Percentiles rank a stretch among this genome's conserved stretches.
Evolutionary conservation across 2,113 vertebrate species (phyloP).

Genomic region (Octodon degus): DNA sequence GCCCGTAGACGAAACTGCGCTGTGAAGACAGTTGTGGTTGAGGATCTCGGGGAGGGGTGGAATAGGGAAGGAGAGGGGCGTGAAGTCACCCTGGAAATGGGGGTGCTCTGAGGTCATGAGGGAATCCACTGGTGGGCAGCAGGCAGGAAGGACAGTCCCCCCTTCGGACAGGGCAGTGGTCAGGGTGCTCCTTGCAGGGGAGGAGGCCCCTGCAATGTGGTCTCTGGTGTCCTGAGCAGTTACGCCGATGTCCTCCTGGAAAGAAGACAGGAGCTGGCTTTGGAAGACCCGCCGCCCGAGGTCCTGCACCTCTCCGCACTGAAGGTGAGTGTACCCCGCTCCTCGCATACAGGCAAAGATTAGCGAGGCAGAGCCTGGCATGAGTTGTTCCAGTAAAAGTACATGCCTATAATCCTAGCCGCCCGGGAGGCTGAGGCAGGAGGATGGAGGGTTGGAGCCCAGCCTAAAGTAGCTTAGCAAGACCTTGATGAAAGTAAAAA

Average conservation of each 20-base stretch:
- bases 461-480: neutral
- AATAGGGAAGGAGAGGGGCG: neutral
- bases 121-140: neutral
- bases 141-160: neutral
- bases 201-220: neutral
- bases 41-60: neutral
- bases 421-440: neutral
- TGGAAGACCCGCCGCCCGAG: slow-evolving; percentile 86
- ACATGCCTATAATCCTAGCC: neutral
- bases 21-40: neutral
- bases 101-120: neutral
- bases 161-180: neutral
- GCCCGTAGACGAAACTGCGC: neutral
- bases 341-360: neutral
- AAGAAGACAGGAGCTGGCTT: slow-evolving; percentile 86
- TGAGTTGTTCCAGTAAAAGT: neutral
- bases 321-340: slow-evolving; percentile 83
- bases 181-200: neutral
- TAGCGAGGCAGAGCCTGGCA: neutral
- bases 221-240: slow-evolving; percentile 79
- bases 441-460: neutral
- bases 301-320: slow-evolving; percentile 82
- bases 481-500: neutral
- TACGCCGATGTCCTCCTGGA: slow-evolving; percentile 90
- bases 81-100: neutral